Evolutionary conservation across 2,797 vertebrate genomes (phyloP).

Genomic region (Lutjanus campechanus): DNA sequence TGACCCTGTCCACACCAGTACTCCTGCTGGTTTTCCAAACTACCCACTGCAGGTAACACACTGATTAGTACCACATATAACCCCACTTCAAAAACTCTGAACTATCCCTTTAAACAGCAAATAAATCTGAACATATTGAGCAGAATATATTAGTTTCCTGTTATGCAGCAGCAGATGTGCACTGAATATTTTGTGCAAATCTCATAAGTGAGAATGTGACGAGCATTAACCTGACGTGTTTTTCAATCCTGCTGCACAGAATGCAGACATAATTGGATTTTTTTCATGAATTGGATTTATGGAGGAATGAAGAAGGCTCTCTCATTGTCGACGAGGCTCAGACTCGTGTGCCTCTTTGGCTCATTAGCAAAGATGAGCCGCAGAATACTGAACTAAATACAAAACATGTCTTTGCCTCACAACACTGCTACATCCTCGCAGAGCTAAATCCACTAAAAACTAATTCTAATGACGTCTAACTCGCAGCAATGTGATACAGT

Average conservation of each 20-base stretch:
- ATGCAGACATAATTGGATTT: conserved; percentile 51
- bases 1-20: too few species aligned
- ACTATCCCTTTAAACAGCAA: not conserved
- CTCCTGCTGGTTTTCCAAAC: too few species aligned
- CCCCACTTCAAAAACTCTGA: too few species aligned
- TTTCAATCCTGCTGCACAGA: conserved; percentile 12
- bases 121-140: not conserved
- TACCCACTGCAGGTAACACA: too few species aligned
- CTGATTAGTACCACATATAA: too few species aligned
- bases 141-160: not conserved
- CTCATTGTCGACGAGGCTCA: conserved; percentile 17
- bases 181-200: not conserved
- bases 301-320: conserved; percentile 35
- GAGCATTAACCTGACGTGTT: not conserved
- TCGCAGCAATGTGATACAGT: not conserved
- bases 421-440: not conserved
- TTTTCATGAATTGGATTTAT: conserved; percentile 47
- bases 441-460: conserved; percentile 7
- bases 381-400: conserved; percentile 30
- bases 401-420: conserved; percentile 9
- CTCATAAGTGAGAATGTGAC: not conserved
- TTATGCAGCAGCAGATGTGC: conserved; percentile 6
- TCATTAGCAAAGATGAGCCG: conserved; percentile 47
- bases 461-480: conserved; percentile 8
- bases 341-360: conserved; percentile 9